Percentiles rank a stretch among this genome's conserved stretches.
Conservation (phyloP, 1,140 invertebrate genomes). For the Caenorhabditis latens region DNA sequence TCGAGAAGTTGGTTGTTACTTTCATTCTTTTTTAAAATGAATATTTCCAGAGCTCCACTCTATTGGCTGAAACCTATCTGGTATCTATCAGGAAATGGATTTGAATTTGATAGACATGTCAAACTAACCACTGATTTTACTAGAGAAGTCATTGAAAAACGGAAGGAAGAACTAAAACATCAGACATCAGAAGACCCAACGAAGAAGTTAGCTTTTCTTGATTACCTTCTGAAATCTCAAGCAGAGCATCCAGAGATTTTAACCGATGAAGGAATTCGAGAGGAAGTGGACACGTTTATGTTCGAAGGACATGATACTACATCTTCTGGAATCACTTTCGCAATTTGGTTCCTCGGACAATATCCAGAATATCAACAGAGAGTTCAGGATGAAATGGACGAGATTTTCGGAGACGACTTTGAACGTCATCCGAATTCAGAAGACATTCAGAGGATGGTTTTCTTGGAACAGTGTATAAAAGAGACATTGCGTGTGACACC, state of each 20-base stretch:
- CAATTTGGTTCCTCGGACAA: constrained; percentile 79
- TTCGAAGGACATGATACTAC: constrained; percentile 89
- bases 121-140: constrained; percentile 79
- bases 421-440: constrained; percentile 84
- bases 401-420: constrained; percentile 85
- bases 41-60: constrained; percentile 82
- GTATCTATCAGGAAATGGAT: constrained; percentile 84
- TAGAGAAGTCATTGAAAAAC: constrained; percentile 59
- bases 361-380: constrained; percentile 82
- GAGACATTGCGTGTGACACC: constrained; percentile 83
- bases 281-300: constrained; percentile 87
- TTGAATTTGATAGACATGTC: constrained; percentile 84
- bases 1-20: constrained; percentile 73
- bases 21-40: not conserved
- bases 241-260: constrained; percentile 82
- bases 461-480: constrained; percentile 85
- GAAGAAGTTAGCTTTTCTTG: constrained; percentile 91
- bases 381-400: constrained; percentile 85
- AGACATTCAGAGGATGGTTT: constrained; percentile 87
- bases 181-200: constrained; percentile 78
- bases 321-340: constrained; percentile 84
- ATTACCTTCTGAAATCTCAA: constrained; percentile 87
- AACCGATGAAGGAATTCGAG: constrained; percentile 79
- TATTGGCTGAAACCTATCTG: constrained; percentile 87
- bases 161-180: constrained; percentile 28